Percentiles rank a stretch among this genome's conserved stretches.
Conservation (phyloP, 1,140 invertebrate genomes). For the Tyrophagus putrescentiae region DNA sequence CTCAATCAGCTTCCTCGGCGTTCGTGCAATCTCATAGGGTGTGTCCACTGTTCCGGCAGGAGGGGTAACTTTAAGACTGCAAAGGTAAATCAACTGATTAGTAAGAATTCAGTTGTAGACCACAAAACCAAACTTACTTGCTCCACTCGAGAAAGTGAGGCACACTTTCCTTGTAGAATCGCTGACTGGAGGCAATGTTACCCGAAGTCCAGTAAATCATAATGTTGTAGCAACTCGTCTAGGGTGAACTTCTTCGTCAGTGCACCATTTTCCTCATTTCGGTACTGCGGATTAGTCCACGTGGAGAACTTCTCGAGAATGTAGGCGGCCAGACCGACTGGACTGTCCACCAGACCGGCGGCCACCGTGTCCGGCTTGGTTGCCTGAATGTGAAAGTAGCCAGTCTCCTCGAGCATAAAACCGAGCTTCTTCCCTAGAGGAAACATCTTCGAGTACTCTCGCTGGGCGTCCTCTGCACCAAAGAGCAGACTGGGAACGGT, state of each 20-base stretch:
- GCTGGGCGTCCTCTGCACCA: conserved; percentile 33
- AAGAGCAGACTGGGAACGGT: conserved; percentile 42
- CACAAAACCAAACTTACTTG: too few species aligned
- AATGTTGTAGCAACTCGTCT: conserved; percentile 62
- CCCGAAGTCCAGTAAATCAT: conserved; percentile 69
- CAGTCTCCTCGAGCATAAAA: conserved; percentile 39
- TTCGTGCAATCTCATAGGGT: not conserved
- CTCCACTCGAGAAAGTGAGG: too few species aligned
- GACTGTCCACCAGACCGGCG: conserved; percentile 37
- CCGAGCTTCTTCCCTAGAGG: conserved; percentile 28
- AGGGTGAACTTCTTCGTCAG: conserved; percentile 43
- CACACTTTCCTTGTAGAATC: conserved; percentile 49
- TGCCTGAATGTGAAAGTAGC: conserved; percentile 50
- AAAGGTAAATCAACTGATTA: too few species aligned
- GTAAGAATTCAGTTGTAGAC: too few species aligned
- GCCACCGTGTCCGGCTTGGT: conserved; percentile 77
- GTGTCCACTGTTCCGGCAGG: not conserved
- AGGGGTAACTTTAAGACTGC: not conserved
- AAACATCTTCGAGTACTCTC: conserved; percentile 38
- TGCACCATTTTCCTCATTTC: conserved; percentile 49
- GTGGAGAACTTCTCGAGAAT: conserved; percentile 68
- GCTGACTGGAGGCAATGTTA: conserved; percentile 53
- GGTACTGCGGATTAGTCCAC: not conserved
- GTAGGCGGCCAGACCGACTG: conserved; percentile 58
- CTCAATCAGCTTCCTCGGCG: not conserved